Conservation (phyloP, 2,888 invertebrate genomes). For the Craniophora ligustri region DNA sequence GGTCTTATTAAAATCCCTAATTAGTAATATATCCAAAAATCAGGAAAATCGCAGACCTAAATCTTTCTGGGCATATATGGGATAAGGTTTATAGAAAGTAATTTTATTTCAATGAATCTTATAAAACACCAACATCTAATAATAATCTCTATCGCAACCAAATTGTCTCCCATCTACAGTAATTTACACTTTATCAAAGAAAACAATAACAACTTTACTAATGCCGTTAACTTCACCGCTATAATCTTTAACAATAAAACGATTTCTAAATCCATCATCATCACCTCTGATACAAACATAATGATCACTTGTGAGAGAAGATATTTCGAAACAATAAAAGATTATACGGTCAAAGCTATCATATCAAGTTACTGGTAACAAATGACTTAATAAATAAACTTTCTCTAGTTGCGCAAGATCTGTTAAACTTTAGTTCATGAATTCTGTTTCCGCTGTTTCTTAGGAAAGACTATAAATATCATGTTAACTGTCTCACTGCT, state of each 20-base stretch:
- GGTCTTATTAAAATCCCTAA: too few species aligned
- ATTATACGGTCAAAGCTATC: slow-evolving; percentile 21
- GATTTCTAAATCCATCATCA: slow-evolving; percentile 33
- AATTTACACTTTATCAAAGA: slow-evolving; percentile 9
- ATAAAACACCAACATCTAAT: too few species aligned
- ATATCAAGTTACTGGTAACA: slow-evolving; percentile 15
- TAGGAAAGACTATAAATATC: neutral
- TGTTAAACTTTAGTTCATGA: slow-evolving; percentile 15
- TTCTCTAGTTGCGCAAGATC: slow-evolving; percentile 39
- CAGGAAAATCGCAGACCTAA: too few species aligned
- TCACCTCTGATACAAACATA: slow-evolving; percentile 20
- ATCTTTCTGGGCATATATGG: too few species aligned
- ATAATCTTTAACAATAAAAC: slow-evolving; percentile 6
- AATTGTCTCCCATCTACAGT: too few species aligned
- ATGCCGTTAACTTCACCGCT: slow-evolving; percentile 3
- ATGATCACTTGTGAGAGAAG: slow-evolving; percentile 5
- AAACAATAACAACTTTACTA: slow-evolving; percentile 6
- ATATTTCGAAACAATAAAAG: slow-evolving; percentile 30
- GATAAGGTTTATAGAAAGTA: too few species aligned
- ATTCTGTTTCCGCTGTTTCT: slow-evolving; percentile 5
- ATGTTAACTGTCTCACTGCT: too few species aligned
- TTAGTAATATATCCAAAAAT: too few species aligned
- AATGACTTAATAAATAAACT: slow-evolving; percentile 46
- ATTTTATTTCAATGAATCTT: too few species aligned
- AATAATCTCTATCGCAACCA: too few species aligned